Conservation (phyloP, 2,797 vertebrate species). For the Margarornis squamiger region DNA sequence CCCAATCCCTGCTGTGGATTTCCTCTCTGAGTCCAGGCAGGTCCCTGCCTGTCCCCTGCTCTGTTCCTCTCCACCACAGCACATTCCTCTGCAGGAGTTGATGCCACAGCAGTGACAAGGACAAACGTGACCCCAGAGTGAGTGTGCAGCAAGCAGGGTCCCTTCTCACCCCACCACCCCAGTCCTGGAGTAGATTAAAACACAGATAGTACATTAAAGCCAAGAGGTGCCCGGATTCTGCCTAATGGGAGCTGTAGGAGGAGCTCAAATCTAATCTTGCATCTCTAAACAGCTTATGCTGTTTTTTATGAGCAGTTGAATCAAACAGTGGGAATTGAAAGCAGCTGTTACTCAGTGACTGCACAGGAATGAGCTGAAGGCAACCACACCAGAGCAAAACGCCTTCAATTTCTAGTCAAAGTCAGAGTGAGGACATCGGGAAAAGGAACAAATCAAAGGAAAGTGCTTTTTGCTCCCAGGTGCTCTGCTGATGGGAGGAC, state of each 20-base stretch:
- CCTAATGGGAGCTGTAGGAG: neutral
- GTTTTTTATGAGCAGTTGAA: constrained; percentile 43
- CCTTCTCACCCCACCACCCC: neutral
- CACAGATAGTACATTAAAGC: neutral
- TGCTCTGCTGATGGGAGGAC: neutral
- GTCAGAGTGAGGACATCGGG: neutral
- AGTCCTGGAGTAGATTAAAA: neutral
- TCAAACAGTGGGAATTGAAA: constrained; percentile 29
- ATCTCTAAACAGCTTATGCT: constrained; percentile 36
- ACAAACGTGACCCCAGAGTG: neutral
- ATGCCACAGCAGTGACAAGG: neutral
- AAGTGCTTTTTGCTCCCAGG: constrained; percentile 8
- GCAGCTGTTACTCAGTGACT: constrained; percentile 30
- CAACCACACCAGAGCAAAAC: neutral
- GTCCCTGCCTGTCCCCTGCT: neutral
- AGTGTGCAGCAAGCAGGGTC: neutral
- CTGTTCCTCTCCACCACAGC: neutral
- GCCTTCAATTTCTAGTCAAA: neutral
- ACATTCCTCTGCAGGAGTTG: neutral
- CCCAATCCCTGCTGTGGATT: neutral
- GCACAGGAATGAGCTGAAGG: neutral
- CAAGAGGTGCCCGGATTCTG: neutral
- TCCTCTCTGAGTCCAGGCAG: neutral
- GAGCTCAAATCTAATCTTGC: constrained; percentile 20
- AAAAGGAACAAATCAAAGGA: neutral